Conservation (phyloP, 1,140 invertebrate species). For the Papilio machaon region DNA sequence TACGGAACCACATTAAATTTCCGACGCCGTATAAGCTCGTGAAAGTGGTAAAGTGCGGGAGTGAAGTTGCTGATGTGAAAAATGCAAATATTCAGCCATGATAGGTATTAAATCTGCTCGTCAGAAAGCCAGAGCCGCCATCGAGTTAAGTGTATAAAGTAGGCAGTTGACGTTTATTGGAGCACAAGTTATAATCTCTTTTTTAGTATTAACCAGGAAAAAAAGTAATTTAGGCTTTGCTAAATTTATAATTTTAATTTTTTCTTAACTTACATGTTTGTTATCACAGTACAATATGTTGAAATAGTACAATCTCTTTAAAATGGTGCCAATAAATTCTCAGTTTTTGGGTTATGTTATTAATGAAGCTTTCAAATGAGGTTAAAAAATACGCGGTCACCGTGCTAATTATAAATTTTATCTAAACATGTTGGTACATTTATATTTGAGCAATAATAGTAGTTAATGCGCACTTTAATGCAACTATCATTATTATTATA, state of each 20-base stretch:
- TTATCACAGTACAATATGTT: neutral
- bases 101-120: slow-evolving; percentile 23
- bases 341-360: neutral
- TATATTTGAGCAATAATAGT: neutral
- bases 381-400: slow-evolving; percentile 18
- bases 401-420: neutral
- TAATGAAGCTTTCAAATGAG: neutral
- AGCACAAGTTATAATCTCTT: neutral
- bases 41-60: neutral
- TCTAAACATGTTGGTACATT: neutral
- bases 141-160: neutral
- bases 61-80: slow-evolving; percentile 22
- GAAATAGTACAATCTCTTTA: neutral
- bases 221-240: neutral
- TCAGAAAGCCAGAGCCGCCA: neutral
- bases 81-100: slow-evolving; percentile 19
- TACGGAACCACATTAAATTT: slow-evolving; percentile 15
- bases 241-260: neutral
- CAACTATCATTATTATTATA: neutral
- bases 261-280: too few relatives aligned
- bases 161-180: neutral
- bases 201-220: neutral
- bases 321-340: neutral
- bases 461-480: neutral
- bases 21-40: neutral